phyloP scores from a whole-genome alignment of 2,113 vertebrate genomes.

The Corydoras sp. region DNA sequence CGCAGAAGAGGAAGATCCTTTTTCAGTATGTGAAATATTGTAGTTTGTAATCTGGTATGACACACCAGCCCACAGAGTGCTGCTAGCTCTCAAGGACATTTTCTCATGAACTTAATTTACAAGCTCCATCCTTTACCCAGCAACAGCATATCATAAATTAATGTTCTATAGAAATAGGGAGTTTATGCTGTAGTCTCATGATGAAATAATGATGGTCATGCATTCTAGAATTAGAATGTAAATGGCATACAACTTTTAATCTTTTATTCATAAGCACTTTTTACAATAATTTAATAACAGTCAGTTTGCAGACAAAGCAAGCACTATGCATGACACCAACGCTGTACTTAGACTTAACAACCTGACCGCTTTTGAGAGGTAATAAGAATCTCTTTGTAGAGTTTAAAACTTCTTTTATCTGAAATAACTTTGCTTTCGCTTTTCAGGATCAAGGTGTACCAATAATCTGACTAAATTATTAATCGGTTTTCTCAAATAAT shows the following conservation, averaged over 20 bases:
- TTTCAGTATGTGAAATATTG: slow-evolving; percentile 33
- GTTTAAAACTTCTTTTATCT: too few relatives aligned
- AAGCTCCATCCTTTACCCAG: slow-evolving; percentile 8
- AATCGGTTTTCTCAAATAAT: too few relatives aligned
- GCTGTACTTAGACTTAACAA: too few relatives aligned
- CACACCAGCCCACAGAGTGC: slow-evolving; percentile 22
- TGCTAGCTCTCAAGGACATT: slow-evolving; percentile 33
- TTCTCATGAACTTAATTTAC: slow-evolving; percentile 30
- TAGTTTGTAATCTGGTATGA: slow-evolving; percentile 29
- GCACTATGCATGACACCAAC: too few relatives aligned
- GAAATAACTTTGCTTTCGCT: too few relatives aligned
- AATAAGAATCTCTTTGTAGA: too few relatives aligned
- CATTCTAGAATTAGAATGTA: not conserved
- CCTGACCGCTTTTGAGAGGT: too few relatives aligned
- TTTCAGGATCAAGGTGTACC: too few relatives aligned
- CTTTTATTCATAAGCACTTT: too few relatives aligned
- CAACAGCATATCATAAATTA: slow-evolving; percentile 2
- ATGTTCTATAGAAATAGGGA: not conserved
- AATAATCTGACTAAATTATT: too few relatives aligned
- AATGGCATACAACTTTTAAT: not conserved
- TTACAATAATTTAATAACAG: too few relatives aligned
- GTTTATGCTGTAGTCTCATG: not conserved
- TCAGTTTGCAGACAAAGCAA: too few relatives aligned
- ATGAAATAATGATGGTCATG: slow-evolving; percentile 1
- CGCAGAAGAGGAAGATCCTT: slow-evolving; percentile 13